A percentile compares a stretch with the other conserved stretches of the same genome.
phyloP scores from a whole-genome alignment of 2,797 vertebrate genomes.

The Tamandua tetradactyla region DNA sequence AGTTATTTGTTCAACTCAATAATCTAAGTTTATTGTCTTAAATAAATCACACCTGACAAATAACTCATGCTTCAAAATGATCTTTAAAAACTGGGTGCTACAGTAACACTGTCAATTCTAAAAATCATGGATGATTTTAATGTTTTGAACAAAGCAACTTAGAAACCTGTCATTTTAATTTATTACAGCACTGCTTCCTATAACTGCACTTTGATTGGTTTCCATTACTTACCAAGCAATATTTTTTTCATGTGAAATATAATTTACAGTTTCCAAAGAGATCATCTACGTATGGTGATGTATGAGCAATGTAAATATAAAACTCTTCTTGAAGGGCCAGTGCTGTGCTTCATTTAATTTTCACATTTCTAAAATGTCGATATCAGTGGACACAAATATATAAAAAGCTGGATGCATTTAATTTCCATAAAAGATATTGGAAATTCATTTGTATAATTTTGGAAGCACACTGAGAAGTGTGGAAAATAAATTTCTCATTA shows the following conservation, averaged over 20 bases:
- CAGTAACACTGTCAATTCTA: slow-evolving; percentile 46
- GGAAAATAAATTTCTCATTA: slow-evolving; percentile 44
- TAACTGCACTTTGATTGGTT: slow-evolving; percentile 61
- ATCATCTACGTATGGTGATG: neutral
- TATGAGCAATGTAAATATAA: slow-evolving; percentile 30
- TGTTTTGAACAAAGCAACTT: slow-evolving; percentile 69
- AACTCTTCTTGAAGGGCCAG: neutral
- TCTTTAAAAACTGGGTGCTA: slow-evolving; percentile 72
- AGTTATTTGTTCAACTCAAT: slow-evolving; percentile 72
- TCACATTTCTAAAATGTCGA: slow-evolving; percentile 52
- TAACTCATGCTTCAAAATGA: slow-evolving; percentile 68
- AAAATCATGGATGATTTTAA: slow-evolving; percentile 55
- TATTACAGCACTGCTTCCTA: slow-evolving; percentile 37
- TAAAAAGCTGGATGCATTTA: slow-evolving; percentile 19
- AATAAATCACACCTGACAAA: slow-evolving; percentile 80
- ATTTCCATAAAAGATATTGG: slow-evolving; percentile 19
- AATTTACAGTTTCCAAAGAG: slow-evolving; percentile 37
- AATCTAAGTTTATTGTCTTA: slow-evolving; percentile 75
- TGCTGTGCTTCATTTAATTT: slow-evolving; percentile 21
- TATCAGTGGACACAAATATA: slow-evolving; percentile 34
- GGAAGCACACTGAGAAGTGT: neutral
- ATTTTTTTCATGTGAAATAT: slow-evolving; percentile 49
- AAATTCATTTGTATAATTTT: slow-evolving; percentile 45
- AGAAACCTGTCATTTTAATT: slow-evolving; percentile 68
- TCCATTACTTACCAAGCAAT: neutral